Evolutionary conservation across 2,113 vertebrate species (phyloP).

Genomic region (Peromyscus maniculatus): DNA sequence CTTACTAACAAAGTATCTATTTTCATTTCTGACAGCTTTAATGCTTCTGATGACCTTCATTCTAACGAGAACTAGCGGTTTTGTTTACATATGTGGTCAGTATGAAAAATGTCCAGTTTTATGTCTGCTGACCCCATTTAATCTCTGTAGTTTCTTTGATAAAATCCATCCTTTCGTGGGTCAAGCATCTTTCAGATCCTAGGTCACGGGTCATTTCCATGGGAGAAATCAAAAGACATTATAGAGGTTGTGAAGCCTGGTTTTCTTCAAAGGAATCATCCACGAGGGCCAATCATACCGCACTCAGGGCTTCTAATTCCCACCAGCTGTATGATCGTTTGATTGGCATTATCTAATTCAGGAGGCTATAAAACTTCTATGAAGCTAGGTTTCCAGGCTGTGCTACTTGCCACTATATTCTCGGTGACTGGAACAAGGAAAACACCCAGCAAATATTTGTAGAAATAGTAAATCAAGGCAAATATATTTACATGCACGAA

Average conservation of each 20-base stretch:
- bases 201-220: conserved; percentile 63
- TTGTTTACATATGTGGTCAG: conserved; percentile 51
- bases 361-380: background rate
- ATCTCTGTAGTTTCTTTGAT: conserved; percentile 66
- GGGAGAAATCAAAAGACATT: conserved; percentile 63
- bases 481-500: background rate
- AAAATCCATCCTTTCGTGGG: conserved; percentile 48
- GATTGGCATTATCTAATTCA: background rate
- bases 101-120: conserved; percentile 59
- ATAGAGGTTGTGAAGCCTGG: conserved; percentile 56
- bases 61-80: conserved; percentile 58
- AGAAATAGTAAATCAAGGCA: conserved; percentile 8
- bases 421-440: conserved; percentile 30
- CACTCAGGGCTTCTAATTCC: conserved; percentile 51
- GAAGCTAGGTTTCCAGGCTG: background rate
- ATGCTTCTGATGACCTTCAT: conserved; percentile 52
- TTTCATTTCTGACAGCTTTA: conserved; percentile 67
- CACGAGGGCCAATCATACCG: background rate
- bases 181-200: conserved; percentile 41
- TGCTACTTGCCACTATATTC: background rate
- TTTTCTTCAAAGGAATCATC: conserved; percentile 57
- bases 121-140: background rate
- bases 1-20: conserved; percentile 17
- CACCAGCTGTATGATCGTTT: conserved; percentile 45
- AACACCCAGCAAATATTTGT: background rate